A percentile compares a stretch with the other conserved stretches of the same genome.
Evolutionary conservation across 2,113 vertebrate species (phyloP).

Genomic region (Dendropsophus ebraccatus): DNA sequence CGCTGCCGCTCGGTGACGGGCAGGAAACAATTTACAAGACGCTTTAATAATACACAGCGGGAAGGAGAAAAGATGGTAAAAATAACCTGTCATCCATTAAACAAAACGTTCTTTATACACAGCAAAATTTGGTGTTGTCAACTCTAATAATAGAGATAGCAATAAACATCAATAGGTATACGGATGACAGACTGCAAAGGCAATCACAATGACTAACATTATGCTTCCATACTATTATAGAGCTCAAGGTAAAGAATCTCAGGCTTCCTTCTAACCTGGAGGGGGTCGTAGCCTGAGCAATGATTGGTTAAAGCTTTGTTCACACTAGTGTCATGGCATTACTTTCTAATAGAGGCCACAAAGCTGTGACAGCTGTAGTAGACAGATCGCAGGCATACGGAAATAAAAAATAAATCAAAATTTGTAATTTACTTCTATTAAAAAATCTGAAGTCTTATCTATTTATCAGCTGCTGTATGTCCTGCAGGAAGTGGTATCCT

Average conservation of each 20-base stretch:
- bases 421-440: too few species aligned
- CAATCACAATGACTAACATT: conserved; percentile 1
- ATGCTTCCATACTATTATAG: too few species aligned
- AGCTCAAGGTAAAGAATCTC: not conserved
- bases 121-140: conserved; percentile 23
- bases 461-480: too few species aligned
- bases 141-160: conserved; percentile 28
- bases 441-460: too few species aligned
- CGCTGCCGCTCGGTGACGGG: not conserved
- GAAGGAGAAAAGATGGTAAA: conserved; percentile 3
- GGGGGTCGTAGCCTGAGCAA: too few species aligned
- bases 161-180: conserved; percentile 1
- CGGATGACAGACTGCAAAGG: not conserved
- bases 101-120: conserved; percentile 1
- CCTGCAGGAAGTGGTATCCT: too few species aligned
- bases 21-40: not conserved
- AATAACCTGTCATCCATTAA: conserved; percentile 34
- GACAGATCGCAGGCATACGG: too few species aligned
- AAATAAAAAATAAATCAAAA: too few species aligned
- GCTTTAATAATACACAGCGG: conserved; percentile 40
- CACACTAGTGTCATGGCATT: too few species aligned
- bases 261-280: not conserved
- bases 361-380: too few species aligned
- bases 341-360: too few species aligned
- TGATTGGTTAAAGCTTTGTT: too few species aligned